phyloP scores from a whole-genome alignment of 2,113 vertebrate genomes.

The Chaetodon trifascialis region DNA sequence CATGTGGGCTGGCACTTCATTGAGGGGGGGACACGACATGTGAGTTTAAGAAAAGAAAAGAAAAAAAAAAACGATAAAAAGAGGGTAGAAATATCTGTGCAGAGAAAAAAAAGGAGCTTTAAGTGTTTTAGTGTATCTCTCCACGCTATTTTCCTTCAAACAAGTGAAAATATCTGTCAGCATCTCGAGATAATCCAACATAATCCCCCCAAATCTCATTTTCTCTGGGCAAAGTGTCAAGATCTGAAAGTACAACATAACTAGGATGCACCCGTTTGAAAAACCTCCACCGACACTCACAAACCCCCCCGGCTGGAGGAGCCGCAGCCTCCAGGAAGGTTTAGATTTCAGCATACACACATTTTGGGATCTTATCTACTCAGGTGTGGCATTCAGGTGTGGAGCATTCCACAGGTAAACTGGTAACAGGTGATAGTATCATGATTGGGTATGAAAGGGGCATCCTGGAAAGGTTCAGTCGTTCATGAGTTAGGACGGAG shows the following conservation, averaged over 20 bases:
- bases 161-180: not conserved
- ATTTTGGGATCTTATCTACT: too few species aligned
- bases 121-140: not conserved
- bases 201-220: conserved; percentile 49
- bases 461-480: too few species aligned
- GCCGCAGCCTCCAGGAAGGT: not conserved
- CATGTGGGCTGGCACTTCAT: conserved; percentile 57
- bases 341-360: not conserved
- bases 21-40: not conserved
- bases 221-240: conserved; percentile 18
- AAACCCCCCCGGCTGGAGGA: not conserved
- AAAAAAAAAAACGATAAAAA: not conserved
- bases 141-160: not conserved
- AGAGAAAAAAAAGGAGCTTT: not conserved
- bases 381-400: too few species aligned
- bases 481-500: too few species aligned
- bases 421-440: too few species aligned
- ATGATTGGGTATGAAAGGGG: too few species aligned
- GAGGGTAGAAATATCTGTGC: not conserved
- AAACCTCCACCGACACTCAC: not conserved
- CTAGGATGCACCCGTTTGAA: not conserved
- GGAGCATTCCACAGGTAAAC: too few species aligned
- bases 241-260: not conserved
- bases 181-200: conserved; percentile 21
- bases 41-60: not conserved